phyloP scores from a whole-genome alignment of 2,797 vertebrate genomes.

The Sparus aurata region DNA sequence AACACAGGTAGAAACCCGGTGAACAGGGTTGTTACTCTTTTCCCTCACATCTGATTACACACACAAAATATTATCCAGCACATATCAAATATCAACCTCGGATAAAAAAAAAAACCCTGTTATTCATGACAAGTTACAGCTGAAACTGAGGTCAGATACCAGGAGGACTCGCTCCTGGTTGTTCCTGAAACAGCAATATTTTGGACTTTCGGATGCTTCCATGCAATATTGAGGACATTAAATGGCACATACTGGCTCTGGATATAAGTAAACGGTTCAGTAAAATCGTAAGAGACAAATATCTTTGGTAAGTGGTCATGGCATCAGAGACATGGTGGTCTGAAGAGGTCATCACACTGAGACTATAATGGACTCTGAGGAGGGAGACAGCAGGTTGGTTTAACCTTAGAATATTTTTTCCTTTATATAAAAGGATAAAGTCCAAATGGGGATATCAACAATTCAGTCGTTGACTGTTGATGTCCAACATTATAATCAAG shows the following conservation, averaged over 20 bases:
- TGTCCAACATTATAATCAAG: not conserved
- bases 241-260: not conserved
- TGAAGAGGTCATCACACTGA: not conserved
- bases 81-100: not conserved
- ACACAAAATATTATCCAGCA: not conserved
- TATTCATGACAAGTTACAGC: not conserved
- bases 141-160: not conserved
- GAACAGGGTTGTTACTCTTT: not conserved
- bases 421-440: not conserved
- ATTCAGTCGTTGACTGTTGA: not conserved
- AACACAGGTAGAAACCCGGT: not conserved
- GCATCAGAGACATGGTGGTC: not conserved
- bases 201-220: not conserved
- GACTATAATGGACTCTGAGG: not conserved
- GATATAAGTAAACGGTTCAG: not conserved
- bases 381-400: not conserved
- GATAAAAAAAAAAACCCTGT: too few relatives aligned
- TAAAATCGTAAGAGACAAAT: not conserved
- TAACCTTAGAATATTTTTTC: not conserved
- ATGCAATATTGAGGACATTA: not conserved
- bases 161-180: not conserved
- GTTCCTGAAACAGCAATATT: not conserved
- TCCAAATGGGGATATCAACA: not conserved
- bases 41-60: not conserved
- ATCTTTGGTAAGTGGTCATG: slow-evolving; percentile 3